These are phyloP conservation scores for Gracilinanus agilis DNA, from an alignment of 2,113 vertebrate species.

Conservation along the genomic window DNA sequence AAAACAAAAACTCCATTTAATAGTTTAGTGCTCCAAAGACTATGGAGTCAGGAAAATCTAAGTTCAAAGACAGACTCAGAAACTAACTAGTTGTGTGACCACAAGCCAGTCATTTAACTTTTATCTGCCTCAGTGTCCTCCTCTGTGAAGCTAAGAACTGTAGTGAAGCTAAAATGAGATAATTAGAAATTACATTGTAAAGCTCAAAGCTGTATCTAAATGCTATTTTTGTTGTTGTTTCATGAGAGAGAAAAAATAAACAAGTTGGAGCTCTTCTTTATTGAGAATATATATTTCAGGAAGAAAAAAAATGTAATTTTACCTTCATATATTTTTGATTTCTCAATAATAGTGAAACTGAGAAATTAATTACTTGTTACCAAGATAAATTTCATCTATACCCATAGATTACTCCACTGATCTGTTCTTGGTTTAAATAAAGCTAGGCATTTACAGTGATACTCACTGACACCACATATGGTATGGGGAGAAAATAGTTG, in stretches of 20 bases:
- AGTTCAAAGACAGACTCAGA: background rate
- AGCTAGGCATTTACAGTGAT: background rate
- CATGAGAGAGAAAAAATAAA: background rate
- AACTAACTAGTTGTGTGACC: background rate
- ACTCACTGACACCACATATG: no score
- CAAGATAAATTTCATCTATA: background rate
- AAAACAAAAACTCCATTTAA: no score
- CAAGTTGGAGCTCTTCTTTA: background rate
- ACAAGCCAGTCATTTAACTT: background rate
- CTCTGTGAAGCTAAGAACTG: background rate
- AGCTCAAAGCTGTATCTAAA: background rate
- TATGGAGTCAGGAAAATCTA: background rate
- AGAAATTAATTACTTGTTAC: no score
- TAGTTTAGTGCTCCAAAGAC: no score
- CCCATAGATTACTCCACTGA: background rate
- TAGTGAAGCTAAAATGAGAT: background rate
- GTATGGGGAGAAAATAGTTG: background rate
- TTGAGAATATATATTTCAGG: background rate
- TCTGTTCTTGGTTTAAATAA: accelerated
- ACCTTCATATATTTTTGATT: background rate
- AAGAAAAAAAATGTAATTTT: background rate
- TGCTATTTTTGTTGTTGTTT: background rate
- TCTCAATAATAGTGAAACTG: background rate
- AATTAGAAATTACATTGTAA: background rate
- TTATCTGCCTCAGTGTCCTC: background rate